These are phyloP conservation scores for Chromis chromis DNA, from an alignment of 2,797 vertebrate species.

Conservation along the genomic window DNA sequence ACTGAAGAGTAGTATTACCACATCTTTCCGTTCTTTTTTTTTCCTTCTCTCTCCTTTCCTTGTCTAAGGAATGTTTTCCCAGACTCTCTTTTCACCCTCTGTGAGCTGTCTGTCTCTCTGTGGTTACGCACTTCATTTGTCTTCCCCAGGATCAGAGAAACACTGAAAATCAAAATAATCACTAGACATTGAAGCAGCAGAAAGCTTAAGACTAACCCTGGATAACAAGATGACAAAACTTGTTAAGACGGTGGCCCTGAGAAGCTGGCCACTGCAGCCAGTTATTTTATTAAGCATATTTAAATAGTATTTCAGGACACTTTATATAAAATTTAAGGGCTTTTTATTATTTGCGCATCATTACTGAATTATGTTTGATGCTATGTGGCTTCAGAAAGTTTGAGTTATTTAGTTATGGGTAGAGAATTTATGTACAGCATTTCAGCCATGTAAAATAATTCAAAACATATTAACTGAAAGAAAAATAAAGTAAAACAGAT, in stretches of 20 bases:
- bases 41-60: constrained; percentile 53
- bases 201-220: constrained; percentile 53
- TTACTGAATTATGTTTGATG: constrained; percentile 1
- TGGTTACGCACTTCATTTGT: constrained; percentile 84
- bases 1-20: constrained; percentile 47
- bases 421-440: not conserved
- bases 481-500: not conserved
- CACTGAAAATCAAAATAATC: constrained; percentile 81
- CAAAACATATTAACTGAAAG: not conserved
- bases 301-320: not conserved
- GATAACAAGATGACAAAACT: constrained; percentile 78
- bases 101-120: constrained; percentile 79
- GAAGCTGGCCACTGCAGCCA: constrained; percentile 26
- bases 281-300: constrained; percentile 16
- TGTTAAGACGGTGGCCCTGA: constrained; percentile 38
- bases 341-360: constrained; percentile 5
- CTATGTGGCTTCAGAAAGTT: not conserved
- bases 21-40: constrained; percentile 55
- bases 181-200: constrained; percentile 69
- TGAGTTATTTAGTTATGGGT: not conserved
- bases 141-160: constrained; percentile 81
- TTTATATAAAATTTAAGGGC: not conserved
- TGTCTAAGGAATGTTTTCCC: constrained; percentile 80
- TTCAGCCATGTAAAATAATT: not conserved
- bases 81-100: constrained; percentile 77